Base-by-base conservation (phyloP, 2,888 invertebrate species). In the Nephrotoma appendiculata region DNA sequence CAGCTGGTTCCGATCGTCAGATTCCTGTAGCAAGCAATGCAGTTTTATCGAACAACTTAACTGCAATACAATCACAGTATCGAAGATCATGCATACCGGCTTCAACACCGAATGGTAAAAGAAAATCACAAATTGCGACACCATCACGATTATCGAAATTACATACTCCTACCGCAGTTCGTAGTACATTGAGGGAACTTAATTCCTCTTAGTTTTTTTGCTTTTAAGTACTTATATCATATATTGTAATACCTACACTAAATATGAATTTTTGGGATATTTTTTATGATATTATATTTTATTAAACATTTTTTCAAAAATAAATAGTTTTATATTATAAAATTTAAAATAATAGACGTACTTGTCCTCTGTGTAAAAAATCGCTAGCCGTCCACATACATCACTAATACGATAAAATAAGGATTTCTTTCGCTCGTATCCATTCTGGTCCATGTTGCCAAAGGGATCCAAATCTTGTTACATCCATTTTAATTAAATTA, bases 401-500 rank as follows among this genome's bases (percentile, higher is more conserved):
- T 31, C 31, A 2, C 31, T 2, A 31, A 31, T 31, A 31, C 31
- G 3, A 31, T 19, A 19, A 19, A 19, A 19, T n/a, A n/a, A n/a
- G n/a, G n/a, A n/a, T n/a, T n/a, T n/a, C n/a, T n/a, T n/a, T n/a
- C n/a, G n/a, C n/a, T n/a, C n/a, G n/a, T n/a, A n/a, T n/a, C n/a
- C n/a, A n/a, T n/a, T n/a, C 90, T 0, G 97, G 97, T 0, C 97
- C 97, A 92, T 96, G 96, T 87, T 94, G 93, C 97, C 96, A 97
- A 88, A 96, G 93, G 12, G 95, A 93, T 87, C 88, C 57, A 87
- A 85, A 85, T 86, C 87, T 87, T 87, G 48, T 87, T 86, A 86
- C 41, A 87, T 87, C 87, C 88, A 88, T 89, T 89, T 84, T 84
- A 7, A 5, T 12, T 42, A 15, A 83, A 43, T n/a, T 42, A 9